Percentiles rank a stretch among this genome's conserved stretches.
Evolutionary conservation across 2,888 invertebrate species (phyloP).

Genomic region (Epirrita christyi): DNA sequence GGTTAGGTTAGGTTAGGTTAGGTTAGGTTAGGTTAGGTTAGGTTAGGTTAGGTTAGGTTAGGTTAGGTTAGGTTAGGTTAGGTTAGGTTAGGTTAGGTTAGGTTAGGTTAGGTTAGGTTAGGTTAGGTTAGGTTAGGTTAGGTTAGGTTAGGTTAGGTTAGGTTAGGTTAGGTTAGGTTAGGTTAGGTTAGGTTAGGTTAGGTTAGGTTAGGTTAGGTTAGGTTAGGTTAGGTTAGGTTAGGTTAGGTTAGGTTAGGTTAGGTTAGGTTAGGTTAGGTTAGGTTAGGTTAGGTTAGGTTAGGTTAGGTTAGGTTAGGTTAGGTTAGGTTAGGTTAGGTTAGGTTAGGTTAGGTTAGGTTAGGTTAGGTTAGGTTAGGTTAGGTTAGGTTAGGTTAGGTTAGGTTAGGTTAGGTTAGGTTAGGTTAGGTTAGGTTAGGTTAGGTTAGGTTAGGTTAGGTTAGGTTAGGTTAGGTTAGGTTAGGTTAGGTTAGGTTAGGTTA

Average conservation of each 20-base stretch:
- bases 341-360: constrained; percentile 30
- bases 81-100: constrained; percentile 35
- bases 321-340: constrained; percentile 7
- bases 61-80: constrained; percentile 29
- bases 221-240: too few species aligned
- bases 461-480: constrained; percentile 22
- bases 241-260: too few species aligned
- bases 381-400: constrained; percentile 24
- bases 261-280: too few species aligned
- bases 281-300: too few species aligned
- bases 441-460: constrained; percentile 15
- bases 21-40: constrained; percentile 27
- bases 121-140: constrained; percentile 24
- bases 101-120: constrained; percentile 20
- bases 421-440: constrained; percentile 37
- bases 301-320: too few species aligned
- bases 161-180: constrained; percentile 19
- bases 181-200: constrained; percentile 33
- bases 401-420: constrained; percentile 23
- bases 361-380: constrained; percentile 35
- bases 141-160: constrained; percentile 15
- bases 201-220: too few species aligned
- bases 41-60: constrained; percentile 34
- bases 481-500: constrained; percentile 22
- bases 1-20: constrained; percentile 18